Conservation (phyloP, 2,888 invertebrate species). For the Himalopsyche tibetana region DNA sequence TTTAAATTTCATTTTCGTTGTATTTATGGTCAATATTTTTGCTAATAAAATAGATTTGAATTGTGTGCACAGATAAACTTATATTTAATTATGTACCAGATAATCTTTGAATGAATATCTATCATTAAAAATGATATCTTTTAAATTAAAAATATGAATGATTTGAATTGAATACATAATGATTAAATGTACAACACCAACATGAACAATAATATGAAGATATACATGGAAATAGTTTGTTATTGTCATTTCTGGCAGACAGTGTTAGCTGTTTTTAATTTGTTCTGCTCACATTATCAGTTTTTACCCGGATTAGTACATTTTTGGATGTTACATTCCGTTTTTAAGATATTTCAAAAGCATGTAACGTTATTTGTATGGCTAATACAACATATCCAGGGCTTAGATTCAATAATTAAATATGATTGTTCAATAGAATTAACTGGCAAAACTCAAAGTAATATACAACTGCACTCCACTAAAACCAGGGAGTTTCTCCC, state of each 20-base stretch:
- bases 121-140: no score
- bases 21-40: constrained; percentile 13
- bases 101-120: no score
- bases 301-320: not conserved
- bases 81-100: no score
- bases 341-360: not conserved
- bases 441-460: no score
- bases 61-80: no score
- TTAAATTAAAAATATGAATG: no score
- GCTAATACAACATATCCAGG: not conserved
- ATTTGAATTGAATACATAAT: not conserved
- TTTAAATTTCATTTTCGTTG: constrained; percentile 18
- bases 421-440: no score
- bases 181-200: not conserved
- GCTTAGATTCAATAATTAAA: no score
- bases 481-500: no score
- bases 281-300: not conserved
- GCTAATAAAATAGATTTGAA: not conserved
- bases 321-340: not conserved
- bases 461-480: no score
- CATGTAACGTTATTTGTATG: not conserved
- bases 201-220: not conserved
- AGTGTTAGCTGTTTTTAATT: not conserved
- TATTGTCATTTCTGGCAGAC: constrained; percentile 34
- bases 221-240: not conserved